Conservation (phyloP, 2,888 invertebrate genomes). For the Nasonovia ribisnigri region DNA sequence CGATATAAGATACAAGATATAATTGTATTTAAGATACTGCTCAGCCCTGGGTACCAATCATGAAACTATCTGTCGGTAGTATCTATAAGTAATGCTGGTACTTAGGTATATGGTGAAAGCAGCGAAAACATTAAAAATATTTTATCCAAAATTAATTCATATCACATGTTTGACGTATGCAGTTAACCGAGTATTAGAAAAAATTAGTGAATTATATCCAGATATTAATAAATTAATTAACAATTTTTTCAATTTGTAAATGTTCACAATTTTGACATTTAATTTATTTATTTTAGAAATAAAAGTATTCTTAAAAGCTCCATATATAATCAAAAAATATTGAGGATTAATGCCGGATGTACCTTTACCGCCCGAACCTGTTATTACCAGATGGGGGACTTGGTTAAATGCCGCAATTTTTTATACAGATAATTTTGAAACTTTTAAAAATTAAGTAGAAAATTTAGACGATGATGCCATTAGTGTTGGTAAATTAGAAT, state of each 20-base stretch:
- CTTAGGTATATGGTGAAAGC: constrained; percentile 68
- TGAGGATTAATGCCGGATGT: constrained; percentile 68
- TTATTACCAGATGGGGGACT: no score
- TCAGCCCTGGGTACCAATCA: no score
- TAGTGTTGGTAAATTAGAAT: no score
- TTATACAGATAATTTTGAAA: constrained; percentile 67
- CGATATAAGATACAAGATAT: no score
- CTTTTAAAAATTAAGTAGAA: no score
- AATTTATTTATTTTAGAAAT: constrained; percentile 65
- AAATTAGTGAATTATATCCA: constrained; percentile 67
- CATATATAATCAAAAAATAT: constrained; percentile 68
- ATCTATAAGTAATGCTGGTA: constrained; percentile 64
- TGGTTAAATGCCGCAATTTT: no score
- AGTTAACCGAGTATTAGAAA: constrained; percentile 68
- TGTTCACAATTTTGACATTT: no score
- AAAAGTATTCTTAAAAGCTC: constrained; percentile 69
- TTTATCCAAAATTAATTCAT: constrained; percentile 68
- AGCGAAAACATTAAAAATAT: constrained; percentile 67
- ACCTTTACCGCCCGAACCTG: no score
- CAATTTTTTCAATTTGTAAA: background rate
- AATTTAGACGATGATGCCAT: no score
- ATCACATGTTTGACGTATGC: constrained; percentile 69
- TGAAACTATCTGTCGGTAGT: constrained; percentile 24
- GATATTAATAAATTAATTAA: constrained; percentile 68
- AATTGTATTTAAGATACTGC: no score